Conservation (phyloP, 1,140 invertebrate species). For the Sycophaga agraensis region DNA sequence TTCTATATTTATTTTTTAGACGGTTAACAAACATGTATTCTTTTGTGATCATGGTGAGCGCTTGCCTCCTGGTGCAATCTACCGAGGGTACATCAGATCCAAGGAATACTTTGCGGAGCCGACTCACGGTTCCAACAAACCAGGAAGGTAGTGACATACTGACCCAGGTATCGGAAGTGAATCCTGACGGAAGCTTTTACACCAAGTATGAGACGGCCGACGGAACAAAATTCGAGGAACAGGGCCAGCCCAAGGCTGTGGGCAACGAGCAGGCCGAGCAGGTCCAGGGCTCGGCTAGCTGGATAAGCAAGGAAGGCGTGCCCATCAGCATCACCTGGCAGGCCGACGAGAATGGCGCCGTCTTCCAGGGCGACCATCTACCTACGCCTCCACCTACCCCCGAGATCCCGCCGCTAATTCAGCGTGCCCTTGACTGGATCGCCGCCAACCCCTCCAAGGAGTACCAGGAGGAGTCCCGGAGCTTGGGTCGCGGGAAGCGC, state of each 20-base stretch:
- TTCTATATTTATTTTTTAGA: too few relatives aligned
- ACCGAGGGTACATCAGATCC: too few relatives aligned
- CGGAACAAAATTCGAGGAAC: conserved; percentile 47
- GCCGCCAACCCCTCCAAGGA: conserved; percentile 48
- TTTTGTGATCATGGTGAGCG: too few relatives aligned
- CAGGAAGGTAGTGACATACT: conserved; percentile 32
- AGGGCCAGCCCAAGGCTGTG: conserved; percentile 52
- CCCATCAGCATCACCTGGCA: conserved; percentile 55
- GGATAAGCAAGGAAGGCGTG: conserved; percentile 57
- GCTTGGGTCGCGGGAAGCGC: too few relatives aligned
- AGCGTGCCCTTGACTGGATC: conserved; percentile 44
- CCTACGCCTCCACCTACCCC: conserved; percentile 43
- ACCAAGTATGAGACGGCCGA: conserved; percentile 52
- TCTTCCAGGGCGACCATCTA: conserved; percentile 55
- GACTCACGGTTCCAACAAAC: too few relatives aligned
- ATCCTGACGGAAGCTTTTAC: conserved; percentile 42
- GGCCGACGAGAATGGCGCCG: conserved; percentile 61
- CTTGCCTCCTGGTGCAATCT: too few relatives aligned
- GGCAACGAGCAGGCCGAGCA: conserved; percentile 42
- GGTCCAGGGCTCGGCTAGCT: conserved; percentile 50
- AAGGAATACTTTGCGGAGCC: too few relatives aligned
- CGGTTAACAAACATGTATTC: too few relatives aligned
- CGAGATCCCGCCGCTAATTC: conserved; percentile 50
- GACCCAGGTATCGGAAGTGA: conserved; percentile 34
- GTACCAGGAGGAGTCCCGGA: too few relatives aligned